Conservation (phyloP, 2,888 invertebrate genomes). For the Drosophila robusta region DNA sequence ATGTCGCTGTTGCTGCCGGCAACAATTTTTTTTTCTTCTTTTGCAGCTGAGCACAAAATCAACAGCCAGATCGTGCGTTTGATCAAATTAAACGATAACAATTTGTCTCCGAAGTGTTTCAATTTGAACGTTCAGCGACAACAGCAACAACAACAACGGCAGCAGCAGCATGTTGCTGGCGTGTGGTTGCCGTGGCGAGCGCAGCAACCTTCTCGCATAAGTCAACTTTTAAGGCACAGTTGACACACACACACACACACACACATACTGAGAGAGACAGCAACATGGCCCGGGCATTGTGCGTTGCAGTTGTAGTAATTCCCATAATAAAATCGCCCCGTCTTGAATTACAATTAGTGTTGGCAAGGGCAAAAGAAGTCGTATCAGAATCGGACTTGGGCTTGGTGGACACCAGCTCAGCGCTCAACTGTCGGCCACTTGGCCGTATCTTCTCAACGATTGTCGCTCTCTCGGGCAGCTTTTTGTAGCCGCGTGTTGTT, state of each 20-base stretch:
- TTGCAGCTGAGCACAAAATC: conserved; percentile 57
- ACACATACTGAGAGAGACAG: conserved; percentile 8
- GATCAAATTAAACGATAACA: conserved; percentile 85
- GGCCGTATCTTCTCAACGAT: conserved; percentile 35
- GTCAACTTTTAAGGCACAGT: conserved; percentile 72
- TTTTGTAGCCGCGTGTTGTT: conserved; percentile 27
- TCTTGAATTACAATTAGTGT: conserved; percentile 84
- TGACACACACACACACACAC: conserved; percentile 36
- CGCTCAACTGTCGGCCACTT: conserved; percentile 23
- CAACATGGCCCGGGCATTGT: conserved; percentile 36
- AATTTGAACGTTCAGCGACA: conserved; percentile 77
- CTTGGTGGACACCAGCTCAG: conserved; percentile 11
- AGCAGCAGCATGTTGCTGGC: conserved; percentile 66
- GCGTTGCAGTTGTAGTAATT: conserved; percentile 79
- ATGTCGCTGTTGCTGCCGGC: conserved; percentile 40
- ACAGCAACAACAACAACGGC: conserved; percentile 32
- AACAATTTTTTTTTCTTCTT: conserved; percentile 22
- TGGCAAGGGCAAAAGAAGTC: conserved; percentile 62
- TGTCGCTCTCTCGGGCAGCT: conserved; percentile 48
- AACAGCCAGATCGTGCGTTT: conserved; percentile 83
- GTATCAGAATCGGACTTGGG: conserved; percentile 20
- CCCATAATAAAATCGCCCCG: conserved; percentile 85
- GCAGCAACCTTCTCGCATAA: conserved; percentile 65
- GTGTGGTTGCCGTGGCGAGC: conserved; percentile 37
- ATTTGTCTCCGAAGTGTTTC: conserved; percentile 85